A percentile compares a stretch with the other conserved stretches of the same genome.
Conservation (phyloP, 2,797 vertebrate genomes). For the Balearica regulorum region DNA sequence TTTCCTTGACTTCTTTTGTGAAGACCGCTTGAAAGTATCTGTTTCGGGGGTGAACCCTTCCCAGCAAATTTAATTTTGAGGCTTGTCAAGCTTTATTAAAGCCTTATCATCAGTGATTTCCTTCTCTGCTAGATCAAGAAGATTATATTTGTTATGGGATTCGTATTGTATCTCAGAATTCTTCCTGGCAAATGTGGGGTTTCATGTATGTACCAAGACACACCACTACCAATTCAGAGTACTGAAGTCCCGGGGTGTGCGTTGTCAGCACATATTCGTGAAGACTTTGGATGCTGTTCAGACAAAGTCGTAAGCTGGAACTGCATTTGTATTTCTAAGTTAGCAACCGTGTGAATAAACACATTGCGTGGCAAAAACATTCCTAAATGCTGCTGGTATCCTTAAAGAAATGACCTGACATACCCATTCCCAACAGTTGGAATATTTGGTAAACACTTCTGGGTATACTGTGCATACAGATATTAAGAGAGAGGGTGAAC, state of each 20-base stretch:
- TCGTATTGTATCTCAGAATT: neutral
- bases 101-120: conserved; percentile 62
- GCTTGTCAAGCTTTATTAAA: conserved; percentile 67
- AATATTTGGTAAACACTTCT: neutral
- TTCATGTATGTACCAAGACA: neutral
- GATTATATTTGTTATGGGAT: conserved; percentile 50
- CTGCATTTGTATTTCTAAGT: neutral
- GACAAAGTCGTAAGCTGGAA: neutral
- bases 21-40: conserved; percentile 29
- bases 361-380: neutral
- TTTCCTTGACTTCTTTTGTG: neutral
- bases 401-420: neutral
- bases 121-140: conserved; percentile 56
- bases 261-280: neutral
- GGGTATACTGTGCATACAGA: accelerated
- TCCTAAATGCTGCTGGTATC: neutral
- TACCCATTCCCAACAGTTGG: neutral
- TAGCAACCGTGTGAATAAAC: neutral
- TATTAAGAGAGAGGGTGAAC: neutral
- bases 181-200: neutral
- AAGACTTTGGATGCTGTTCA: neutral
- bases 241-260: accelerated
- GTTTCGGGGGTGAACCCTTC: conserved; percentile 45
- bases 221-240: neutral
- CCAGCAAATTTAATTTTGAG: conserved; percentile 62